Evolutionary conservation across 2,888 invertebrate genomes (phyloP).

Genomic region (Drosophila emarginata): DNA sequence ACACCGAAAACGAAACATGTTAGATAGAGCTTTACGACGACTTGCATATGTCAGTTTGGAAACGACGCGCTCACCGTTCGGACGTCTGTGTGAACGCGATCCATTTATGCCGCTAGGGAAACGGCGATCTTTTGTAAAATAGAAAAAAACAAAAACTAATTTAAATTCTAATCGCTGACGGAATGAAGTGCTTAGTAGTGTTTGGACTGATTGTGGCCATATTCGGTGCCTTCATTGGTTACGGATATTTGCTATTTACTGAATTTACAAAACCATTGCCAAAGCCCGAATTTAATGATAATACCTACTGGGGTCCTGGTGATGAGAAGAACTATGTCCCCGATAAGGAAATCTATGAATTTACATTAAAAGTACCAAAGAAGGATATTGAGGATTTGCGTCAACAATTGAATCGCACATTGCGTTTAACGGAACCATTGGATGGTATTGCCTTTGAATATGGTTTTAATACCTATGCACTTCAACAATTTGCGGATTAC

Average conservation of each 20-base stretch:
- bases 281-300: slow-evolving; percentile 74
- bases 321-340: slow-evolving; percentile 71
- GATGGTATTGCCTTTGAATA: slow-evolving; percentile 89
- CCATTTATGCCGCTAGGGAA: no score
- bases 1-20: not conserved
- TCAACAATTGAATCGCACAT: slow-evolving; percentile 84
- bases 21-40: slow-evolving; percentile 21
- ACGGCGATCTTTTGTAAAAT: not conserved
- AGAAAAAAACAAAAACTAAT: slow-evolving; percentile 8
- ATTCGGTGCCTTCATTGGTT: slow-evolving; percentile 57
- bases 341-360: slow-evolving; percentile 73
- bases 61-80: slow-evolving; percentile 11
- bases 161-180: slow-evolving; percentile 30
- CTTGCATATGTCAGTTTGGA: slow-evolving; percentile 43
- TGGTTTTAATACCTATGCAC: slow-evolving; percentile 89
- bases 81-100: slow-evolving; percentile 26
- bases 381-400: slow-evolving; percentile 84
- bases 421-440: slow-evolving; percentile 84
- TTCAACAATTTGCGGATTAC: slow-evolving; percentile 87
- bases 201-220: slow-evolving; percentile 66
- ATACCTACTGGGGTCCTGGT: slow-evolving; percentile 81
- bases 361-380: slow-evolving; percentile 58
- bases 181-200: slow-evolving; percentile 65
- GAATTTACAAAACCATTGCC: slow-evolving; percentile 74
- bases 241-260: slow-evolving; percentile 64